Conservation (phyloP, 2,888 invertebrate genomes). For the Urechis unicinctus region DNA sequence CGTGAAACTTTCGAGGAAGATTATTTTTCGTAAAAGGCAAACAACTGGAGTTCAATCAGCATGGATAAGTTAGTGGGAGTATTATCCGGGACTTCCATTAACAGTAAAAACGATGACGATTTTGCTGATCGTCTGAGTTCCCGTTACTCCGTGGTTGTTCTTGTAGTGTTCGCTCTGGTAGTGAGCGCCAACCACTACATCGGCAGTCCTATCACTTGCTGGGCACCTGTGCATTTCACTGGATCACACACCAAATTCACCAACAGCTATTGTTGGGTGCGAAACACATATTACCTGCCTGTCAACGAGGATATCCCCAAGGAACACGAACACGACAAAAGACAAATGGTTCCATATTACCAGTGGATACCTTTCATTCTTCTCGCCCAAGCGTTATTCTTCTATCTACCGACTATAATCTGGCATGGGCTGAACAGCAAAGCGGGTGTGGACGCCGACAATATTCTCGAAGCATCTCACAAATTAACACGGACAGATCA, state of each 20-base stretch:
- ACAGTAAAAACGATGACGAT: constrained; percentile 2
- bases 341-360: constrained; percentile 20
- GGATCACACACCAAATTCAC: constrained; percentile 16
- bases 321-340: constrained; percentile 10
- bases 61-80: too few species aligned
- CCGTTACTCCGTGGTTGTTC: constrained; percentile 1
- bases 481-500: background rate
- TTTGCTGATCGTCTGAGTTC: constrained; percentile 3
- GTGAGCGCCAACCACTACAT: background rate
- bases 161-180: background rate
- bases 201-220: constrained; percentile 17
- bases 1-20: too few species aligned
- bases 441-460: background rate
- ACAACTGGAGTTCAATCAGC: too few species aligned
- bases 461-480: background rate
- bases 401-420: constrained; percentile 45
- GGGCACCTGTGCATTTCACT: constrained; percentile 22
- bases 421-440: constrained; percentile 46
- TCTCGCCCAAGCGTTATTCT: constrained; percentile 41
- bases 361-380: constrained; percentile 36
- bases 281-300: constrained; percentile 15
- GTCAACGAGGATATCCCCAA: constrained; percentile 11
- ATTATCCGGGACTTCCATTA: too few species aligned
- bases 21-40: too few species aligned
- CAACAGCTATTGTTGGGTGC: constrained; percentile 23